A percentile compares a stretch with the other conserved stretches of the same genome.
Conservation (phyloP, 2,797 vertebrate species). For the Lutjanus campechanus region DNA sequence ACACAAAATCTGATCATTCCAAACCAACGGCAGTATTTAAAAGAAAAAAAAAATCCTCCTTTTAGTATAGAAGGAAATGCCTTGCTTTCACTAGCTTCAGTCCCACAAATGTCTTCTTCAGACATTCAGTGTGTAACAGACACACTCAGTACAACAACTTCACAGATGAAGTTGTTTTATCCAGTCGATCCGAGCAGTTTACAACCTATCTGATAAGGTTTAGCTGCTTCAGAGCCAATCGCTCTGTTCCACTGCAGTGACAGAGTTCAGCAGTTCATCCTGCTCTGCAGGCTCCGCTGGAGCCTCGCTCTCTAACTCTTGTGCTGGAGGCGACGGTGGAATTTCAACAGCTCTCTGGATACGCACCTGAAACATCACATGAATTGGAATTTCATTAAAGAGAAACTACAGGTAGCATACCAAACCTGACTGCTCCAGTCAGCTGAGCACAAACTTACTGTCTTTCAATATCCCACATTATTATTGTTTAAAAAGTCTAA, state of each 20-base stretch:
- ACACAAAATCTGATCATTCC: not conserved
- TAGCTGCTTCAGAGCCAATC: constrained; percentile 66
- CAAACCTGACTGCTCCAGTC: not conserved
- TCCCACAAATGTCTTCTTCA: constrained; percentile 1
- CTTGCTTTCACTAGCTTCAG: not conserved
- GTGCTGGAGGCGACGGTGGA: not conserved
- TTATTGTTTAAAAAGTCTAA: too few relatives aligned
- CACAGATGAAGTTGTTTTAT: not conserved
- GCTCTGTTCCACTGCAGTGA: constrained; percentile 45
- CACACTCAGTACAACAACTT: accelerated
- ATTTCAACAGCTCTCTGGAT: constrained; percentile 43
- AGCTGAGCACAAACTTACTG: not conserved
- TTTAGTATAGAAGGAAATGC: not conserved
- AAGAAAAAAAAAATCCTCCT: not conserved
- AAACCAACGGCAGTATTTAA: constrained; percentile 14
- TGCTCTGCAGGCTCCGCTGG: constrained; percentile 67
- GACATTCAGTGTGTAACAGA: constrained; percentile 43
- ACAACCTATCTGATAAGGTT: constrained; percentile 23
- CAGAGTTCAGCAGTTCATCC: constrained; percentile 74
- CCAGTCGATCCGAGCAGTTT: not conserved
- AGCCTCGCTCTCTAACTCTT: not conserved
- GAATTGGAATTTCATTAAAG: not conserved
- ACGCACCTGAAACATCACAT: constrained; percentile 72
- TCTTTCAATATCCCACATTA: too few relatives aligned
- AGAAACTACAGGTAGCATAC: not conserved